A percentile compares a stretch with the other conserved stretches of the same genome.
Evolutionary conservation across 2,113 vertebrate species (phyloP).

Genomic region (Tenrec ecaudatus): DNA sequence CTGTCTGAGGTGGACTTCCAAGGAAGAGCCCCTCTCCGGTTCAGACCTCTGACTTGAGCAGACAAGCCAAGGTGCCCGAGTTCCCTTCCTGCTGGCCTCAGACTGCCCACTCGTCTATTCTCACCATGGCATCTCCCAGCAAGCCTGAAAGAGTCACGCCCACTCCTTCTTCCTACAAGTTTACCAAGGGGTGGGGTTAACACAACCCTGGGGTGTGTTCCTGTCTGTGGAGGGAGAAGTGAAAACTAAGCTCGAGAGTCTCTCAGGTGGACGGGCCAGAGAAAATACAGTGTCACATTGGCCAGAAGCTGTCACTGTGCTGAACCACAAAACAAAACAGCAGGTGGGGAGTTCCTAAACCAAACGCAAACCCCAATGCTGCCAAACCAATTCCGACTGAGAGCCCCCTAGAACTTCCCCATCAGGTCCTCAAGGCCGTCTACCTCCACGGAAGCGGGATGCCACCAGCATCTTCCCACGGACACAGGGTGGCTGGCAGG

Average conservation of each 20-base stretch:
- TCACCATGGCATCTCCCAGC: neutral
- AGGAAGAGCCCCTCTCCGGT: too few species aligned
- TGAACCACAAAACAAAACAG: neutral
- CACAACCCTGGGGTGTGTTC: too few species aligned
- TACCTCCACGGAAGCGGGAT: too few species aligned
- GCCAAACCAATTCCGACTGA: too few species aligned
- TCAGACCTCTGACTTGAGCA: neutral
- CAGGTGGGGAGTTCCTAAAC: neutral
- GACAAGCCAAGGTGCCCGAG: neutral
- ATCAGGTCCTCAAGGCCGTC: neutral
- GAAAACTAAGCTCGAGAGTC: neutral
- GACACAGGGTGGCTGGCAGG: neutral
- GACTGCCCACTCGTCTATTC: neutral
- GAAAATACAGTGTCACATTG: neutral
- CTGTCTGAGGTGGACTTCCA: too few species aligned
- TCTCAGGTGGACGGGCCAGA: neutral
- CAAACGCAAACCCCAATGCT: too few species aligned
- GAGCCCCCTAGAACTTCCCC: neutral
- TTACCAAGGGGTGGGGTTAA: too few species aligned
- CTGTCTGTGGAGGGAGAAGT: neutral
- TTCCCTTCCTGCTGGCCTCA: neutral
- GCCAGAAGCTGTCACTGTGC: neutral
- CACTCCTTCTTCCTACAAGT: neutral
- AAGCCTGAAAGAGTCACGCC: neutral
- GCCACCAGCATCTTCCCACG: neutral